These are phyloP conservation scores for Nerophis lumbriciformis DNA, from an alignment of 2,113 vertebrate genomes.

Conservation along the genomic window DNA sequence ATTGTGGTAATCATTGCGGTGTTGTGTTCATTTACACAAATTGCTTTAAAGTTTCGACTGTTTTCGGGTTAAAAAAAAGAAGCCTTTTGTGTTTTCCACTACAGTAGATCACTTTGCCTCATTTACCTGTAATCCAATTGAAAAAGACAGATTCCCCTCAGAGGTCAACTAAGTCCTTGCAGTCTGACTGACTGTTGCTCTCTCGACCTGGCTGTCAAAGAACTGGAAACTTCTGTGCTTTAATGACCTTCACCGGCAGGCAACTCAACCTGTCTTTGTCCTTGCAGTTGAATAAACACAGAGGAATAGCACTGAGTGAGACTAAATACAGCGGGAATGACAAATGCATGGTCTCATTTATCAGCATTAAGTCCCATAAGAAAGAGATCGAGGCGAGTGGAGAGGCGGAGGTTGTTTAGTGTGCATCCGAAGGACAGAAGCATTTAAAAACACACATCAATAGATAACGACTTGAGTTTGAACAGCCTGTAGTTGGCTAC, in stretches of 20 bases:
- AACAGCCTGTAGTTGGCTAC: neutral
- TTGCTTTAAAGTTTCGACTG: slow-evolving; percentile 47
- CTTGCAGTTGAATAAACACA: slow-evolving; percentile 27
- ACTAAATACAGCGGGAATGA: slow-evolving; percentile 38
- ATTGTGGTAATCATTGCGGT: slow-evolving; percentile 51
- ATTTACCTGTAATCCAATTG: too few species aligned
- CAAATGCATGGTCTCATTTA: slow-evolving; percentile 50
- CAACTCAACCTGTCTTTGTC: slow-evolving; percentile 16
- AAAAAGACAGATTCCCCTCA: too few species aligned
- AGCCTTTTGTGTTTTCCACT: slow-evolving; percentile 22
- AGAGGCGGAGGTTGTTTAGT: slow-evolving; percentile 5
- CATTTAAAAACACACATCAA: slow-evolving; percentile 44
- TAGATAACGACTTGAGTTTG: slow-evolving; percentile 33
- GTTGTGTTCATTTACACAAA: slow-evolving; percentile 52
- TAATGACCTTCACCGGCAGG: slow-evolving; percentile 14
- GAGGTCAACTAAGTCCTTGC: too few species aligned
- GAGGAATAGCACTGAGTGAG: slow-evolving; percentile 16
- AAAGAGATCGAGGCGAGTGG: slow-evolving; percentile 31
- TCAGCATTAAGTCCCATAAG: slow-evolving; percentile 62
- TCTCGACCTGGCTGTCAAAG: neutral
- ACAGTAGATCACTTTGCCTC: neutral
- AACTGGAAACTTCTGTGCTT: neutral
- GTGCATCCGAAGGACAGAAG: slow-evolving; percentile 27
- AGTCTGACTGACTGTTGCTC: too few species aligned
- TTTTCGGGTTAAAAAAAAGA: slow-evolving; percentile 52